phyloP scores from a whole-genome alignment of 2,888 invertebrate species.

The Stegana nigrithorax region DNA sequence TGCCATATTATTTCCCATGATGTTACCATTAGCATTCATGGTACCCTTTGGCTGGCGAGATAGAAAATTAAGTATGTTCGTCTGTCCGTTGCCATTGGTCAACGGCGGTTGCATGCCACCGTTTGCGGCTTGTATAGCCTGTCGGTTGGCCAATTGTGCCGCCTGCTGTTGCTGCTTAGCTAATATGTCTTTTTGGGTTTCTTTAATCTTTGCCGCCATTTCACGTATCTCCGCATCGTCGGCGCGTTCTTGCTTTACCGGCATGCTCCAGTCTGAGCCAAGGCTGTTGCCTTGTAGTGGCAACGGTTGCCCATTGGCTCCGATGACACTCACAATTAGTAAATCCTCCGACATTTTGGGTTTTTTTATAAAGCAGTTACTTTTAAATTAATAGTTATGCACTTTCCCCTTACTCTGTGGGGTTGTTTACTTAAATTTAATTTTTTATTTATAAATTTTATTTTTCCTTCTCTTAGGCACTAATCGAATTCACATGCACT shows the following conservation, averaged over 20 bases:
- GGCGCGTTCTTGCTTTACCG: slow-evolving; percentile 67
- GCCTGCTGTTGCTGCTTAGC: slow-evolving; percentile 64
- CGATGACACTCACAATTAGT: slow-evolving; percentile 61
- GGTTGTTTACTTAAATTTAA: too few species aligned
- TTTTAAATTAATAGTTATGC: too few species aligned
- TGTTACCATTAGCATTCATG: slow-evolving; percentile 52
- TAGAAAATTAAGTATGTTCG: slow-evolving; percentile 75
- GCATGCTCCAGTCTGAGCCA: slow-evolving; percentile 52
- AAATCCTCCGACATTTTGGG: slow-evolving; percentile 48
- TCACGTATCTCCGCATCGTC: slow-evolving; percentile 90
- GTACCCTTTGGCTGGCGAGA: slow-evolving; percentile 68
- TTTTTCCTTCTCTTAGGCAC: too few species aligned
- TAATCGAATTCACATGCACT: too few species aligned
- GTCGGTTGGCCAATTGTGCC: slow-evolving; percentile 60
- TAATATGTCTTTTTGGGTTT: slow-evolving; percentile 80
- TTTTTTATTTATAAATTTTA: too few species aligned
- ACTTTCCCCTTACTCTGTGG: too few species aligned
- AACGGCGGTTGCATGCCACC: slow-evolving; percentile 47
- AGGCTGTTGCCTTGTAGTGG: slow-evolving; percentile 63
- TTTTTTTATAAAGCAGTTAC: too few species aligned
- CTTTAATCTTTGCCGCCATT: slow-evolving; percentile 87
- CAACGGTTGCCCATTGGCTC: slow-evolving; percentile 63
- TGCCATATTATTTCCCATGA: slow-evolving; percentile 24
- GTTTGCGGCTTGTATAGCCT: slow-evolving; percentile 49
- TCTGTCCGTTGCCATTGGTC: slow-evolving; percentile 66